Conservation (phyloP, 1,140 invertebrate species). For the Cotesia glomerata region DNA sequence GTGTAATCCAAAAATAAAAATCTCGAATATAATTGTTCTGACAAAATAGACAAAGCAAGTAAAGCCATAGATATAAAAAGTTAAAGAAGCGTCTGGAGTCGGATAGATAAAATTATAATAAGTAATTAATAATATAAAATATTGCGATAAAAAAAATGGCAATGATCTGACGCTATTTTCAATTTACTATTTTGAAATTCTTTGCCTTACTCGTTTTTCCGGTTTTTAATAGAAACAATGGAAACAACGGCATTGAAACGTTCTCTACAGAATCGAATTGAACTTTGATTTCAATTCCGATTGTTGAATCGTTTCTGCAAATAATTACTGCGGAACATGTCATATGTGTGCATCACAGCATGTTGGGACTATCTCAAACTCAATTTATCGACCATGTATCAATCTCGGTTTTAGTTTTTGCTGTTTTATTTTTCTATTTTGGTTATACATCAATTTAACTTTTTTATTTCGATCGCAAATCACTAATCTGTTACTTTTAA, state of each 20-base stretch:
- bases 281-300: conserved; percentile 26
- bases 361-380: conserved; percentile 8
- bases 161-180: too few species aligned
- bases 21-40: too few species aligned
- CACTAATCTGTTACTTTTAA: neutral
- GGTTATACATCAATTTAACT: neutral
- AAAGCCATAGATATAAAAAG: neutral
- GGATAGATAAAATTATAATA: neutral
- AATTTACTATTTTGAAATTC: too few species aligned
- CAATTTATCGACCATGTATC: conserved; percentile 14
- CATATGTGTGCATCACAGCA: conserved; percentile 2
- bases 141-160: neutral
- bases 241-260: conserved; percentile 8
- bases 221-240: neutral
- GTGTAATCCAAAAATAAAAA: conserved; percentile 1
- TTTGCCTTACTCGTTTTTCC: neutral
- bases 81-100: neutral
- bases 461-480: neutral
- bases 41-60: too few species aligned
- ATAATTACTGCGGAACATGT: conserved; percentile 22
- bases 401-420: neutral
- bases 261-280: neutral
- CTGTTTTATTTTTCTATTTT: neutral
- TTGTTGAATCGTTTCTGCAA: conserved; percentile 13
- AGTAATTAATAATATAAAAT: neutral